Evolutionary conservation across 2,888 invertebrate genomes (phyloP), one percentile per base, ranked within the genome.

Genomic region (Spialia ferax): DNA sequence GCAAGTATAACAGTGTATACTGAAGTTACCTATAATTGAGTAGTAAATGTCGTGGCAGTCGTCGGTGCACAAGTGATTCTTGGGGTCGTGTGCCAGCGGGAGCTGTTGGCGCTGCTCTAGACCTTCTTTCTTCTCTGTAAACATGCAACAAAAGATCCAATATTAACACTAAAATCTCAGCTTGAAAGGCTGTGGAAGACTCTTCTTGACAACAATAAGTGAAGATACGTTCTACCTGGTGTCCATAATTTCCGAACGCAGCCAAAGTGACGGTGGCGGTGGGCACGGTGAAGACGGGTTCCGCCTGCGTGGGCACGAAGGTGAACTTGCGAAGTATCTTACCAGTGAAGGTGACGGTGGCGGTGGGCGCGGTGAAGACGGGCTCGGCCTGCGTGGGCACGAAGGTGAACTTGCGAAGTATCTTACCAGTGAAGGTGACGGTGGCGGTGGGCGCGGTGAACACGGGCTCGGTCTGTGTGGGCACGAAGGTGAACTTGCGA

Each of bases 381-480:
- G 95, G 95, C 13, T 89, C 88, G 2, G 89, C 93, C 35, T 86
- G 81, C 15, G 90, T 89, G 15, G 94, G 91, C 32, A 95, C 89
- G 74, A 94, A 94, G 22, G 89, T 81, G 0, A 94, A 81, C 1
- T 76, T 81, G 26, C 6, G 2, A 26, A 26, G 6, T 26, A 2
- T 65, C 76, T 79, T 76, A 92, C 94, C 94, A 59, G 86, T 76
- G 74, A 94, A 91, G 11, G 83, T 82, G 1, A 87, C 89, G 0
- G 71, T 78, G 2, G 69, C 71, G 0, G 79, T 75, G 0, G 71
- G 73, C 0, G 45, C 54, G 0, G 66, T 8, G 77, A 95, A 95
- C 18, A 80, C 74, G 0, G 95, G 95, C 13, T 89, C 88, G 2
- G 89, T 93, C 35, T 86, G 81, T 15, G 90, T 89, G 15, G 94